phyloP scores from a whole-genome alignment of 2,113 vertebrate genomes.

The Prolemur simus region DNA sequence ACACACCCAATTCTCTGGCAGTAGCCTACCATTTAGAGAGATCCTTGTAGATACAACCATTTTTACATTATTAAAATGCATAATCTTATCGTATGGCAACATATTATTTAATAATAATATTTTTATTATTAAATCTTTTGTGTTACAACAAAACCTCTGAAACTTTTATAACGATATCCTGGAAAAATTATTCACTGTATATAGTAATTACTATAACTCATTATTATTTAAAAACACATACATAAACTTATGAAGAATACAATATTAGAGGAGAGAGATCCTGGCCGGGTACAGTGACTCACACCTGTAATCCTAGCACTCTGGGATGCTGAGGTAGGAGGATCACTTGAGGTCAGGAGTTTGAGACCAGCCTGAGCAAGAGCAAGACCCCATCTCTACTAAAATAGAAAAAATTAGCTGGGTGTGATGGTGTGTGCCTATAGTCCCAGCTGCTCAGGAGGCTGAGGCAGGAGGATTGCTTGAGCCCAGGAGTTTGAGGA shows the following conservation, averaged over 20 bases:
- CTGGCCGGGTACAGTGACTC: too few species aligned
- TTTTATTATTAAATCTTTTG: not conserved
- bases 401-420: too few species aligned
- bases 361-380: too few species aligned
- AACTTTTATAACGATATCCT: not conserved
- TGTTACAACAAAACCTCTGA: not conserved
- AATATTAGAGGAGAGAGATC: not conserved
- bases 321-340: too few species aligned
- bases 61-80: not conserved
- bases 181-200: not conserved
- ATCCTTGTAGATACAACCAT: not conserved
- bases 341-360: too few species aligned
- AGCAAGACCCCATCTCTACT: too few species aligned
- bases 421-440: too few species aligned
- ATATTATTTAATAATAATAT: not conserved
- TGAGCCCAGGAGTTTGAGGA: too few species aligned
- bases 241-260: not conserved
- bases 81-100: not conserved
- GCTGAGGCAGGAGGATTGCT: too few species aligned
- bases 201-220: not conserved
- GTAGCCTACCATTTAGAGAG: constrained; percentile 72
- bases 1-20: constrained; percentile 73
- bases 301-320: too few species aligned
- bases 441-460: too few species aligned
- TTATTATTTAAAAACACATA: not conserved